A percentile compares a stretch with the other conserved stretches of the same genome.
These are phyloP conservation scores for Dynastes tityus DNA, from an alignment of 2,888 invertebrate species.

Conservation along the genomic window DNA sequence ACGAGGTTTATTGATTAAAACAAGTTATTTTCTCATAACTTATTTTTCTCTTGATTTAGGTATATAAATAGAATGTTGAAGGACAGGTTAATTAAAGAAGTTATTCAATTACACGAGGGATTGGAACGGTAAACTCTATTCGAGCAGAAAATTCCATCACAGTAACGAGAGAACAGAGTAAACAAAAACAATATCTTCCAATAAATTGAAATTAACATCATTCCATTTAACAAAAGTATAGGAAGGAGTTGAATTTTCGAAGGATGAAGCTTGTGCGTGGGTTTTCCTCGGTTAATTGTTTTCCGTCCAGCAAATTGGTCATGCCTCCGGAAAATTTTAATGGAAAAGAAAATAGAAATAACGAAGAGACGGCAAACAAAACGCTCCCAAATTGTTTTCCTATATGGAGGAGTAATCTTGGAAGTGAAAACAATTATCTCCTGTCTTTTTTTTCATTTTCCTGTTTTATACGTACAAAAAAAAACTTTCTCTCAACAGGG, in stretches of 20 bases:
- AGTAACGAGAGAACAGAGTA: slow-evolving; percentile 13
- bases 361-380: not conserved
- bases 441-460: no score
- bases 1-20: no score
- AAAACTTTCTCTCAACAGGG: no score
- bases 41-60: not conserved
- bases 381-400: not conserved
- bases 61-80: not conserved
- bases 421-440: not conserved
- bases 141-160: not conserved
- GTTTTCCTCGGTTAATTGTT: slow-evolving; percentile 21
- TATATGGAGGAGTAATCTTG: not conserved
- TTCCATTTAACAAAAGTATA: not conserved
- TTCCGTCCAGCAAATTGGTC: slow-evolving; percentile 1
- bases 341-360: slow-evolving; percentile 9
- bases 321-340: slow-evolving; percentile 7
- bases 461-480: no score
- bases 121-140: not conserved
- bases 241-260: not conserved
- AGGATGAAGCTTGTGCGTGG: not conserved
- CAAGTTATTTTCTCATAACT: not conserved
- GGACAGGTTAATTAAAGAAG: not conserved
- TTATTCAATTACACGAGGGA: not conserved
- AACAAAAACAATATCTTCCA: slow-evolving; percentile 8
- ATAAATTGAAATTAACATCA: slow-evolving; percentile 8